Conservation (phyloP, 92 coral and sea anemone genomes). For the Phenganax stokvisi region DNA sequence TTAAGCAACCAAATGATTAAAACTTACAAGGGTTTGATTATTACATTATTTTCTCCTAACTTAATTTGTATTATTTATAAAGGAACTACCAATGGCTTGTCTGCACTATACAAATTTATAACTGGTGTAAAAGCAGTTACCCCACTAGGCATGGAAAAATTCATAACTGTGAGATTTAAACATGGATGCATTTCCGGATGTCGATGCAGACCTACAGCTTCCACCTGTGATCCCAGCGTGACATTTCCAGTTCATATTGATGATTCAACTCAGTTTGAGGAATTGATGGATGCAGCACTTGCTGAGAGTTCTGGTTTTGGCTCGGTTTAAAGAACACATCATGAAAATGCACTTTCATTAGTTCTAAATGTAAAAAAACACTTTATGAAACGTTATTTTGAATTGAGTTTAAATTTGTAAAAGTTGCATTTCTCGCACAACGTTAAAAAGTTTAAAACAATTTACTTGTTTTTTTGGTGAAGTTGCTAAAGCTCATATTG, state of each 20-base stretch:
- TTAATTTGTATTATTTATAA: background rate
- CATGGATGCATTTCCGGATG: slow-evolving; percentile 51
- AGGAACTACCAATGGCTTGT: background rate
- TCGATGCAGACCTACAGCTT: slow-evolving; percentile 55
- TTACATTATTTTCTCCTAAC: background rate
- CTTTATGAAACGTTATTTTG: background rate
- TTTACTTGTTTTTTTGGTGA: too few relatives aligned
- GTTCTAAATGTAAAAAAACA: background rate
- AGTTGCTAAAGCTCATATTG: background rate
- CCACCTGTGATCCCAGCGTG: slow-evolving; percentile 38
- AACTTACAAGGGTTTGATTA: background rate
- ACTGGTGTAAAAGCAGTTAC: slow-evolving; percentile 56
- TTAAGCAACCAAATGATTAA: background rate
- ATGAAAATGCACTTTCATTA: background rate
- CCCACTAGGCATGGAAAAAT: slow-evolving; percentile 54
- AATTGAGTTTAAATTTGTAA: too few relatives aligned
- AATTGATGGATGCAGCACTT: background rate
- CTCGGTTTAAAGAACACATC: background rate
- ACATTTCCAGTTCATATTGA: background rate
- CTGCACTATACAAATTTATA: slow-evolving; percentile 54
- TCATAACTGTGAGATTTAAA: slow-evolving; percentile 43
- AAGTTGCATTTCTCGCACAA: too few relatives aligned
- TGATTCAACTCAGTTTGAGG: background rate
- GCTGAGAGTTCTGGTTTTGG: slow-evolving; percentile 14
- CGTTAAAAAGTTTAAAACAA: too few relatives aligned